A percentile compares a stretch with the other conserved stretches of the same genome.
Conservation (phyloP, 2,113 vertebrate species). For the Ceratotherium simum region DNA sequence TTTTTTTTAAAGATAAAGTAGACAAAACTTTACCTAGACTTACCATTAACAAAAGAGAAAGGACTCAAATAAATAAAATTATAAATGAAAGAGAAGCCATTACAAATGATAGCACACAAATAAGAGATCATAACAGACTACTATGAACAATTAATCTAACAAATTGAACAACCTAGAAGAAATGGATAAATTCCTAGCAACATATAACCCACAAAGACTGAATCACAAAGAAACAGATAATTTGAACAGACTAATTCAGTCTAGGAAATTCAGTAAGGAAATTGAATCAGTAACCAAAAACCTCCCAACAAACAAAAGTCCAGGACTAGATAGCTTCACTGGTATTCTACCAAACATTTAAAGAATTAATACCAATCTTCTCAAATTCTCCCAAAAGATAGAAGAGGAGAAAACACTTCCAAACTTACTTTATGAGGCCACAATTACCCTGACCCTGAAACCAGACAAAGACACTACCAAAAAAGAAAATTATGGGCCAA, state of each 20-base stretch:
- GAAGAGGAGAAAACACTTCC: background rate
- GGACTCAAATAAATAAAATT: background rate
- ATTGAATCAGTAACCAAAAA: background rate
- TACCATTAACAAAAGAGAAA: background rate
- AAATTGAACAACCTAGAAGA: background rate
- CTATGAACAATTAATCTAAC: background rate
- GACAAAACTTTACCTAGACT: background rate
- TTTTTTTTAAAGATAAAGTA: background rate
- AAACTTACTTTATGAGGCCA: background rate
- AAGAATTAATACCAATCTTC: background rate
- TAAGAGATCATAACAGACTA: background rate
- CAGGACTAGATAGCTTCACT: background rate
- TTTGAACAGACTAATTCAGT: background rate
- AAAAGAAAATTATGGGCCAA: background rate
- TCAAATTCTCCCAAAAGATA: background rate
- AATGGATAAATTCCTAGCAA: background rate
- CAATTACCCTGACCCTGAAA: background rate
- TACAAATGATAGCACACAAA: background rate
- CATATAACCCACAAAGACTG: background rate
- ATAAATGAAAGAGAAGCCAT: background rate
- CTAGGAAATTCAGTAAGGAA: background rate
- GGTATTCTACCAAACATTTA: background rate
- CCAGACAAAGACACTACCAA: background rate
- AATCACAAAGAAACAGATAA: background rate
- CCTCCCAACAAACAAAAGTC: background rate